Conservation (phyloP, 2,888 invertebrate species). For the Villa cingulata region DNA sequence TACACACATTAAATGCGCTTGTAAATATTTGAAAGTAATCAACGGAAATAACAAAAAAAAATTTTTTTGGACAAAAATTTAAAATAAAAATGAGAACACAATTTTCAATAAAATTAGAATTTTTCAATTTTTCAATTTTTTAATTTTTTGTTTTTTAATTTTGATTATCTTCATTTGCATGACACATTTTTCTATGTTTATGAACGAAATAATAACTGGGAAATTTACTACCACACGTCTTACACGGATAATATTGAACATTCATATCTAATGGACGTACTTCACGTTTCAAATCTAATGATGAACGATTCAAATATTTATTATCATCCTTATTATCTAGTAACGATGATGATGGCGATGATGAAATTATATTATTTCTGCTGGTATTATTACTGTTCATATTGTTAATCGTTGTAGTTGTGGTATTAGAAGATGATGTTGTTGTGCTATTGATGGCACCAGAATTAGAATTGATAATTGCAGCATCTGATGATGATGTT, state of each 20-base stretch:
- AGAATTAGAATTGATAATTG: background rate
- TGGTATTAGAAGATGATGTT: background rate
- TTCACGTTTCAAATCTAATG: slow-evolving; percentile 37
- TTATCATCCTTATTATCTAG: slow-evolving; percentile 7
- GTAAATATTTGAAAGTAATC: no score
- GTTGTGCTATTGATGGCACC: background rate
- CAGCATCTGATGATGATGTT: background rate
- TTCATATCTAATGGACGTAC: slow-evolving; percentile 58
- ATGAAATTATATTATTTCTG: slow-evolving; percentile 9
- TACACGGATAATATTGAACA: slow-evolving; percentile 85
- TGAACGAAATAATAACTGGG: slow-evolving; percentile 90
- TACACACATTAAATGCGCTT: no score
- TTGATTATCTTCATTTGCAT: slow-evolving; percentile 40
- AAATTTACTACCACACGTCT: slow-evolving; percentile 82
- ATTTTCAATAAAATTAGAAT: no score
- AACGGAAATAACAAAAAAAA: no score
- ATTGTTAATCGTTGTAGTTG: slow-evolving; percentile 7
- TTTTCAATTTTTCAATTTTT: no score
- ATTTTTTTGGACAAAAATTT: no score
- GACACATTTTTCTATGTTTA: slow-evolving; percentile 77
- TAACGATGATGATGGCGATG: slow-evolving; percentile 5
- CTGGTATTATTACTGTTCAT: background rate
- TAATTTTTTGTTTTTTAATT: no score
- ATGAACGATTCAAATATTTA: slow-evolving; percentile 19
- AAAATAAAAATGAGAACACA: no score